Percentiles rank a stretch among this genome's conserved stretches.
phyloP scores from a whole-genome alignment of 2,888 invertebrate genomes.

The Cephonodes hylas region DNA sequence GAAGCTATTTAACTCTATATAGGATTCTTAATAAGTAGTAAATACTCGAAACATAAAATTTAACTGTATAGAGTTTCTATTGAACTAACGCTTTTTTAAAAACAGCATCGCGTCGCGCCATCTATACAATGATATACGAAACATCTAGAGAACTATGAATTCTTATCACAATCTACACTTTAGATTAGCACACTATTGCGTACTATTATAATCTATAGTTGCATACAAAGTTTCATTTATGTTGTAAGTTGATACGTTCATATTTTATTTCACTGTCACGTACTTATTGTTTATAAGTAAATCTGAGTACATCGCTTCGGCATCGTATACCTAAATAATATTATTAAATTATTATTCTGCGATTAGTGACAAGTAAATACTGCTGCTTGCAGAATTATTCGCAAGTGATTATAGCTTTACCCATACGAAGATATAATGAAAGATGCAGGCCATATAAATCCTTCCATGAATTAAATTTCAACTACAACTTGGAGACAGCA shows the following conservation, averaged over 20 bases:
- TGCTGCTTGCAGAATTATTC: no score
- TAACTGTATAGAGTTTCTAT: neutral
- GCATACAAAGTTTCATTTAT: neutral
- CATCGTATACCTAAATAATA: no score
- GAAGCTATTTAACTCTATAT: neutral
- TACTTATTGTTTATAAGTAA: neutral
- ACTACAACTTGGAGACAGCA: no score
- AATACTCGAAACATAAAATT: neutral
- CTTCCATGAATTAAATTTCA: no score
- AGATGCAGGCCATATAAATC: no score
- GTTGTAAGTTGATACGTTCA: neutral
- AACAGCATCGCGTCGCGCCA: neutral
- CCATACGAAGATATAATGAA: no score
- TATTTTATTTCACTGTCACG: neutral
- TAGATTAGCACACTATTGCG: neutral
- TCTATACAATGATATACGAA: neutral
- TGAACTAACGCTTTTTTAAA: neutral
- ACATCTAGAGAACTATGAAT: neutral
- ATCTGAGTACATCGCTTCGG: neutral
- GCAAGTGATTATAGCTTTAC: no score
- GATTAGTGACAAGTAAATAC: no score
- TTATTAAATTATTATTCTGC: no score
- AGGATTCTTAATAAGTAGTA: neutral
- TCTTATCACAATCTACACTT: neutral
- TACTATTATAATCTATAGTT: neutral